Percentiles rank a stretch among this genome's conserved stretches.
Evolutionary conservation across 2,888 invertebrate species (phyloP).

Genomic region (Scaptomyza tumidula): DNA sequence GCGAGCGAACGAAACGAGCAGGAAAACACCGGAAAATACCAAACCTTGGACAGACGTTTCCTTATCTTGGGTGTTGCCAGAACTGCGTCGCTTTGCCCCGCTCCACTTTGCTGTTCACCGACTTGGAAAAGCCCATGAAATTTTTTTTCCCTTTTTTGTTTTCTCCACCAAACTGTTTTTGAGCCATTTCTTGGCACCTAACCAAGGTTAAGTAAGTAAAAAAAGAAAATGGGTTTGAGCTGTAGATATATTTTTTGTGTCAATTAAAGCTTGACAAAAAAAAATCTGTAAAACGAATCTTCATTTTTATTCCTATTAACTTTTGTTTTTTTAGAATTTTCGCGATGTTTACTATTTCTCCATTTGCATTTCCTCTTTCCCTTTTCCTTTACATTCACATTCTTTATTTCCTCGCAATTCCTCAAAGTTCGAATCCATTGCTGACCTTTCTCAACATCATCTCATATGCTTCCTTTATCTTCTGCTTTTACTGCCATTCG

Average conservation of each 20-base stretch:
- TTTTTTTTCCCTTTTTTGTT: constrained; percentile 2
- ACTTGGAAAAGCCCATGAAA: constrained; percentile 48
- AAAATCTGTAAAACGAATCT: neutral
- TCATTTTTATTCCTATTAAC: too few species aligned
- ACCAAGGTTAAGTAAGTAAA: constrained; percentile 60
- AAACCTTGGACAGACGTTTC: constrained; percentile 26
- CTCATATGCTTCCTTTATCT: neutral
- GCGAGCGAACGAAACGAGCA: neutral
- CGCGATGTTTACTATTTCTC: neutral
- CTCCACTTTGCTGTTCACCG: constrained; percentile 44
- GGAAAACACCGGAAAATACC: constrained; percentile 13
- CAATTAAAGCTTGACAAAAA: constrained; percentile 1
- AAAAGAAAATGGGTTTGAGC: too few species aligned
- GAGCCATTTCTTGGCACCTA: constrained; percentile 58
- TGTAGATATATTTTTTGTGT: neutral
- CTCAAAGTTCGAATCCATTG: constrained; percentile 12
- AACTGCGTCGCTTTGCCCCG: constrained; percentile 22
- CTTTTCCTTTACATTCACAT: neutral
- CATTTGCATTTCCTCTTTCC: neutral
- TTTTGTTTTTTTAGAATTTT: neutral
- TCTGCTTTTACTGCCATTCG: constrained; percentile 10
- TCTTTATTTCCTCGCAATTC: neutral
- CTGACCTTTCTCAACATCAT: constrained; percentile 31
- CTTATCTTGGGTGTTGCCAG: constrained; percentile 40
- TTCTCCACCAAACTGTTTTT: constrained; percentile 9